Evolutionary conservation across 2,888 invertebrate genomes (phyloP).

Genomic region (Penaeus monodon): DNA sequence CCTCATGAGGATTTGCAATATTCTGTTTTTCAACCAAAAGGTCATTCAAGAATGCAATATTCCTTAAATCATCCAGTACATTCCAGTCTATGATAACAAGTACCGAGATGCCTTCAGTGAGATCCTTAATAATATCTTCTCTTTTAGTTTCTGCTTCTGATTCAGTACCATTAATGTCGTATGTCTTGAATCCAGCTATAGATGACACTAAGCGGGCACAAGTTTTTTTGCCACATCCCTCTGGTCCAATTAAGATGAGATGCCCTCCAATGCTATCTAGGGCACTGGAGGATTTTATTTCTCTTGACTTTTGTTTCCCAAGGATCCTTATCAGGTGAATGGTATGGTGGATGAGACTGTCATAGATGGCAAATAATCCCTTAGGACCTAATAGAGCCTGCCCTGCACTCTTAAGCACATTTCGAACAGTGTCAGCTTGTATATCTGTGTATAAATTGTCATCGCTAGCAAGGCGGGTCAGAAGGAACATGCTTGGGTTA

Average conservation of each 20-base stretch:
- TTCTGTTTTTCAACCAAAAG: conserved; percentile 38
- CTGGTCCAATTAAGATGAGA: conserved; percentile 46
- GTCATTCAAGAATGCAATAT: conserved; percentile 45
- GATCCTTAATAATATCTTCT: conserved; percentile 23
- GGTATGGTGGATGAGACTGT: conserved; percentile 38
- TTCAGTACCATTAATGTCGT: conserved; percentile 40
- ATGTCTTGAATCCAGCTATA: conserved; percentile 43
- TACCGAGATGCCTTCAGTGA: conserved; percentile 17
- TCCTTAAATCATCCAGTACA: conserved; percentile 38
- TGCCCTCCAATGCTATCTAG: conserved; percentile 50
- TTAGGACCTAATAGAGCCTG: conserved; percentile 29
- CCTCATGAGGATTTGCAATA: neutral
- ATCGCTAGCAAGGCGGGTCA: conserved; percentile 48
- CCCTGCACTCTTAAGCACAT: conserved; percentile 17
- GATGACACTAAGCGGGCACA: conserved; percentile 46
- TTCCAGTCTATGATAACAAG: conserved; percentile 54
- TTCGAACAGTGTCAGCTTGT: conserved; percentile 9
- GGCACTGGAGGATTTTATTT: neutral
- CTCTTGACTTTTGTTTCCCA: conserved; percentile 2
- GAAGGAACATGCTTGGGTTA: conserved; percentile 31
- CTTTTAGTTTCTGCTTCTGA: conserved; percentile 8
- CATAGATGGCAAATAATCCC: conserved; percentile 32
- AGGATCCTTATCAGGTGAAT: conserved; percentile 36
- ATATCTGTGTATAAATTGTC: conserved; percentile 46
- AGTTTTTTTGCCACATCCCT: conserved; percentile 57